phyloP scores from a whole-genome alignment of 2,888 invertebrate species.

The Leucophora obtusa region DNA sequence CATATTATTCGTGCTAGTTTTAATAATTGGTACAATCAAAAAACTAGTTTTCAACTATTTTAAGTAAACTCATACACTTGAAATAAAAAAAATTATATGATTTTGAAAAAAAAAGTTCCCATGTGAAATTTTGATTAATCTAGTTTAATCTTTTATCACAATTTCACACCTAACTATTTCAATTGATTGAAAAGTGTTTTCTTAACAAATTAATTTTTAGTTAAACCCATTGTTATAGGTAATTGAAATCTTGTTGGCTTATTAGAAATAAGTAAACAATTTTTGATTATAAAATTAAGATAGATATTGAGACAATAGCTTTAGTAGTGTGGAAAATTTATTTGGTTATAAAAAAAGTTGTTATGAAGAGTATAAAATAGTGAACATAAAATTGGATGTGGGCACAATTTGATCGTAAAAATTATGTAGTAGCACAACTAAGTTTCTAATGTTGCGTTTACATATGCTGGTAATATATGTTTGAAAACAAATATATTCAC shows the following conservation, averaged over 20 bases:
- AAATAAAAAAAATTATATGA: background rate
- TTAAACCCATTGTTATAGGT: slow-evolving; percentile 22
- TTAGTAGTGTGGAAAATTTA: background rate
- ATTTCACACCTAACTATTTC: slow-evolving; percentile 24
- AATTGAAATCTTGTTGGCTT: slow-evolving; percentile 23
- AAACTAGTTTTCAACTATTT: background rate
- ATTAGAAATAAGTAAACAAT: background rate
- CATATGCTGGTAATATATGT: no score
- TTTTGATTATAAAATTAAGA: background rate
- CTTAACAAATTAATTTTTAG: slow-evolving; percentile 19
- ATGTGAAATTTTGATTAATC: background rate
- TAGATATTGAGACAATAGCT: no score
- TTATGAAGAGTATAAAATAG: no score
- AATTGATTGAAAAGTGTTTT: background rate
- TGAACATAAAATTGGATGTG: no score
- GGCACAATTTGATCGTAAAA: no score
- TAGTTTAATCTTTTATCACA: background rate
- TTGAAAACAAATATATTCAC: no score
- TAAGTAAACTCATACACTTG: background rate
- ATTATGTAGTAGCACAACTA: no score
- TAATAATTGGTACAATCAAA: background rate
- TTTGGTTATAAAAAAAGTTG: no score
- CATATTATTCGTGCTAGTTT: background rate
- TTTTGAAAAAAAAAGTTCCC: background rate
- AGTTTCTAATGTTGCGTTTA: no score